Evolutionary conservation across 1,140 invertebrate species (phyloP).

Genomic region (Hestina assimilis): DNA sequence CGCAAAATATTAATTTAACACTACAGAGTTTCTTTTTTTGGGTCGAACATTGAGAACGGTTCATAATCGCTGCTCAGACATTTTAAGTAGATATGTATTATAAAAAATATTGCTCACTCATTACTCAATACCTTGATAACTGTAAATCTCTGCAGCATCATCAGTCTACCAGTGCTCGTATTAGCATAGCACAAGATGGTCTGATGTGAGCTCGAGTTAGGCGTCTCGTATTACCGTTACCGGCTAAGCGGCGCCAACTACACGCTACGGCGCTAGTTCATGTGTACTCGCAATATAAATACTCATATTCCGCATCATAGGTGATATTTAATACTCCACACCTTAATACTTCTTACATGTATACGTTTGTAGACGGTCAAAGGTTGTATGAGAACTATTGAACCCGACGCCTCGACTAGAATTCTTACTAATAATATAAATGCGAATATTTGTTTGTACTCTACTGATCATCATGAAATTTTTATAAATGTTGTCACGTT

Average conservation of each 20-base stretch:
- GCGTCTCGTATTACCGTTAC: constrained; percentile 71
- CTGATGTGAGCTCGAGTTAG: constrained; percentile 47
- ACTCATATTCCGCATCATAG: constrained; percentile 33
- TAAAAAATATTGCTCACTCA: too few relatives aligned
- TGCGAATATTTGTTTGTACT: too few relatives aligned
- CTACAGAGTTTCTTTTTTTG: too few relatives aligned
- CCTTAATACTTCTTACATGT: constrained; percentile 18
- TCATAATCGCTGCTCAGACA: too few relatives aligned
- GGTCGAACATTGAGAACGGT: too few relatives aligned
- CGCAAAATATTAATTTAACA: too few relatives aligned
- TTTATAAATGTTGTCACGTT: too few relatives aligned
- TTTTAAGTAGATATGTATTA: background rate
- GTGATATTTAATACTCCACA: constrained; percentile 21
- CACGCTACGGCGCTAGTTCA: constrained; percentile 28
- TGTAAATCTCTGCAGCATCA: constrained; percentile 2
- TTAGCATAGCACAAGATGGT: constrained; percentile 38
- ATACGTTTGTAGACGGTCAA: constrained; percentile 16
- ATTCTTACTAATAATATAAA: too few relatives aligned
- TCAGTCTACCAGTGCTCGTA: constrained; percentile 29
- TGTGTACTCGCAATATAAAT: constrained; percentile 33
- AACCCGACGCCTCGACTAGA: background rate
- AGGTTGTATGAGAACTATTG: constrained; percentile 8
- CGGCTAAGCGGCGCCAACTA: constrained; percentile 50
- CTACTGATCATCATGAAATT: too few relatives aligned
- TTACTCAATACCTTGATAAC: too few relatives aligned